These are phyloP conservation scores for Dromaius novaehollandiae DNA, from an alignment of 2,113 vertebrate genomes.

Conservation along the genomic window DNA sequence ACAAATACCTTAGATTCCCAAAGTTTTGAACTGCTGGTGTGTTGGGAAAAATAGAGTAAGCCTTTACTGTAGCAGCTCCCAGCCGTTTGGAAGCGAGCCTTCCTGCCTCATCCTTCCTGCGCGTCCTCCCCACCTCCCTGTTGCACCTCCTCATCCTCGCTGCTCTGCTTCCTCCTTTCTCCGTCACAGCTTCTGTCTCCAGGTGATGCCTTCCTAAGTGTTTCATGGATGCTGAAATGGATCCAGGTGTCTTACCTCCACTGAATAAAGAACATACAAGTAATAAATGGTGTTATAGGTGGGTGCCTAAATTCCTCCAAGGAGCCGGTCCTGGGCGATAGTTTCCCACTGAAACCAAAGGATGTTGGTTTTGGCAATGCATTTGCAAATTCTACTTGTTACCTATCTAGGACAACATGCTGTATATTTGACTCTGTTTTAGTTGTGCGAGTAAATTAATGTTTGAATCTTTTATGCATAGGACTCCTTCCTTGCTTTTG, in stretches of 20 bases:
- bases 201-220: neutral
- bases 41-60: neutral
- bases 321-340: neutral
- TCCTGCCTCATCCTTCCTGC: neutral
- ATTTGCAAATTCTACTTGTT: neutral
- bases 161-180: neutral
- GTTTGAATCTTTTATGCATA: neutral
- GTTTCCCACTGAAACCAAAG: slow-evolving; percentile 34
- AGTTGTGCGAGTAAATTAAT: slow-evolving; percentile 10
- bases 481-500: neutral
- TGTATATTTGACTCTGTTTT: slow-evolving; percentile 16
- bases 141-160: fast-evolving
- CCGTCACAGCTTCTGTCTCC: neutral
- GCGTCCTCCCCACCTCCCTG: neutral
- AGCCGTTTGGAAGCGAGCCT: neutral
- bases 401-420: neutral
- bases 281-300: neutral
- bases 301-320: neutral
- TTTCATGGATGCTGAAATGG: neutral
- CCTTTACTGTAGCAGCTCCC: neutral
- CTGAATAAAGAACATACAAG: neutral
- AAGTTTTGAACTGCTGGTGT: neutral
- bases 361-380: neutral
- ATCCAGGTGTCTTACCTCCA: slow-evolving; percentile 15
- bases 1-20: neutral